These are phyloP conservation scores for Buphagus erythrorhynchus DNA, from an alignment of 2,797 vertebrate species.

Conservation along the genomic window DNA sequence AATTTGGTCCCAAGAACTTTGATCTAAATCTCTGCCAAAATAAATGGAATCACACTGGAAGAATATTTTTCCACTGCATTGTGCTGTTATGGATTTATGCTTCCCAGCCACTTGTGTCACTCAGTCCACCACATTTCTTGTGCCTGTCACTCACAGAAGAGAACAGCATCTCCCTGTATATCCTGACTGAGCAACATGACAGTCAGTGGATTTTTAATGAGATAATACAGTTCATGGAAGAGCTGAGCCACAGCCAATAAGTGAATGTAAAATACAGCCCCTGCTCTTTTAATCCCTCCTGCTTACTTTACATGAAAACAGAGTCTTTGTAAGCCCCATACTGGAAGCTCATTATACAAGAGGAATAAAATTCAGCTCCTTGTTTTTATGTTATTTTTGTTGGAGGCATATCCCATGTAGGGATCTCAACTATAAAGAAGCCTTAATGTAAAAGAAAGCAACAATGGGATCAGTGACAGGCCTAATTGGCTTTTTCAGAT, in stretches of 20 bases:
- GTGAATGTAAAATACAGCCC: not conserved
- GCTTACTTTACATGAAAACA: slow-evolving; percentile 40
- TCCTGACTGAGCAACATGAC: not conserved
- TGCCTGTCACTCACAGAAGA: not conserved
- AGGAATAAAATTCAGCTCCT: slow-evolving; percentile 28
- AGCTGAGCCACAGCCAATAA: not conserved
- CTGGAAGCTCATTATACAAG: slow-evolving; percentile 30
- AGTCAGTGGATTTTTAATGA: not conserved
- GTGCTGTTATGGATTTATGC: not conserved
- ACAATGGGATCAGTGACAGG: not conserved
- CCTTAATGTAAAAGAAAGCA: not conserved
- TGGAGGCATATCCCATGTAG: not conserved
- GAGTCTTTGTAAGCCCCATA: not conserved
- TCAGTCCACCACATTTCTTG: not conserved
- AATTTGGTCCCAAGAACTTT: not conserved
- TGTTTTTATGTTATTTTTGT: slow-evolving; percentile 16
- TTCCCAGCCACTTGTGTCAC: not conserved
- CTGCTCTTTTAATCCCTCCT: slow-evolving; percentile 16
- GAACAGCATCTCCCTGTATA: not conserved
- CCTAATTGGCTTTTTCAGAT: slow-evolving; percentile 34
- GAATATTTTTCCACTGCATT: not conserved
- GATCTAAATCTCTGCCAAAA: not conserved
- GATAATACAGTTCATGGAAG: not conserved
- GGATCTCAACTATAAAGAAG: not conserved
- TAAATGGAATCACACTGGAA: not conserved